Percentiles rank a stretch among this genome's conserved stretches.
phyloP scores from a whole-genome alignment of 2,797 vertebrate species.

The Cirrhinus molitorella region DNA sequence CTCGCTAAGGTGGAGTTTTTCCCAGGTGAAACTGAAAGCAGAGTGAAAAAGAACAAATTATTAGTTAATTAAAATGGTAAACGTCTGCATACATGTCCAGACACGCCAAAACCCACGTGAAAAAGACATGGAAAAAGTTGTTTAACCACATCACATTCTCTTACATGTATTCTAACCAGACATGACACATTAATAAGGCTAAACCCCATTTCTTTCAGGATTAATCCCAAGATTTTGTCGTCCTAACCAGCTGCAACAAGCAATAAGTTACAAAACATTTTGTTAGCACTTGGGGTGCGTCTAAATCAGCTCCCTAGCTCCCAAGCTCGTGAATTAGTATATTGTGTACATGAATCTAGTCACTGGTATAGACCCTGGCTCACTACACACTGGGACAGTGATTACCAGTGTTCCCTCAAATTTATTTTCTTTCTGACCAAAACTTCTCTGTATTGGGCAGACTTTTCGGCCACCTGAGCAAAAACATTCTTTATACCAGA shows the following conservation, averaged over 20 bases:
- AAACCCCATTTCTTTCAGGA: neutral
- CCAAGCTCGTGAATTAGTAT: too few species aligned
- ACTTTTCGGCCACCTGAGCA: too few species aligned
- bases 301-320: too few species aligned
- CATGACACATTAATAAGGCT: neutral
- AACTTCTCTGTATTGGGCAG: too few species aligned
- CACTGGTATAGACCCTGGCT: too few species aligned
- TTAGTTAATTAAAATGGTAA: constrained; percentile 29
- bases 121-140: neutral
- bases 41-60: constrained; percentile 49
- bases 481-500: too few species aligned
- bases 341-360: too few species aligned
- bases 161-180: neutral
- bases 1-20: constrained; percentile 77
- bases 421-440: too few species aligned
- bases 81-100: neutral
- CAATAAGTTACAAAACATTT: neutral
- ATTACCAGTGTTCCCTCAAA: too few species aligned
- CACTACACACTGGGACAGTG: too few species aligned
- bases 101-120: neutral
- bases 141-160: neutral
- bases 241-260: neutral
- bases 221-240: neutral
- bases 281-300: neutral
- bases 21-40: constrained; percentile 79